Conservation (phyloP, 1,140 invertebrate genomes). For the Megathymus violae region DNA sequence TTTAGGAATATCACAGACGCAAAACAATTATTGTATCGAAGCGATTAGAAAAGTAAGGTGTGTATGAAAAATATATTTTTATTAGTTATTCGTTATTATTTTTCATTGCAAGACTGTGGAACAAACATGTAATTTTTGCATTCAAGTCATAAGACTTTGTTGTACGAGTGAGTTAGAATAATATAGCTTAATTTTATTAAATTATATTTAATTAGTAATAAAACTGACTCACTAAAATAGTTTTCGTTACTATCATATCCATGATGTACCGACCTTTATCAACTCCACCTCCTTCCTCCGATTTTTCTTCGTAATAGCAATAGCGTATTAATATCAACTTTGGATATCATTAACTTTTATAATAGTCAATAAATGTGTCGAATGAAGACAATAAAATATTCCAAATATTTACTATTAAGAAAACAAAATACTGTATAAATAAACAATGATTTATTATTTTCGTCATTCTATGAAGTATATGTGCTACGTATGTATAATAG, state of each 20-base stretch:
- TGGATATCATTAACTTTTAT: too few relatives aligned
- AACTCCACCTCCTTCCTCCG: too few relatives aligned
- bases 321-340: too few relatives aligned
- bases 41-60: neutral
- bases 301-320: too few relatives aligned
- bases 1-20: conserved; percentile 2
- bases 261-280: too few relatives aligned
- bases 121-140: conserved; percentile 36
- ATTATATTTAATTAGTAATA: conserved; percentile 26
- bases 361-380: too few relatives aligned
- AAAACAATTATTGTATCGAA: conserved; percentile 1
- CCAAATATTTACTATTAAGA: too few relatives aligned
- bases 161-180: conserved; percentile 22
- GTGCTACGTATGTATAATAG: too few relatives aligned
- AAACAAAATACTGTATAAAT: too few relatives aligned
- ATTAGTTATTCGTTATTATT: conserved; percentile 38
- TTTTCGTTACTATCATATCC: neutral
- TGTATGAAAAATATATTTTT: neutral
- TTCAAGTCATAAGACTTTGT: neutral
- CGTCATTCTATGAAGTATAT: too few relatives aligned
- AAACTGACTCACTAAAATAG: conserved; percentile 7
- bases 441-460: too few relatives aligned
- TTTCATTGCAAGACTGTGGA: conserved; percentile 52
- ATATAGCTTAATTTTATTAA: conserved; percentile 24
- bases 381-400: too few relatives aligned